Conservation (phyloP, 1,140 invertebrate genomes). For the Grapholita molesta region DNA sequence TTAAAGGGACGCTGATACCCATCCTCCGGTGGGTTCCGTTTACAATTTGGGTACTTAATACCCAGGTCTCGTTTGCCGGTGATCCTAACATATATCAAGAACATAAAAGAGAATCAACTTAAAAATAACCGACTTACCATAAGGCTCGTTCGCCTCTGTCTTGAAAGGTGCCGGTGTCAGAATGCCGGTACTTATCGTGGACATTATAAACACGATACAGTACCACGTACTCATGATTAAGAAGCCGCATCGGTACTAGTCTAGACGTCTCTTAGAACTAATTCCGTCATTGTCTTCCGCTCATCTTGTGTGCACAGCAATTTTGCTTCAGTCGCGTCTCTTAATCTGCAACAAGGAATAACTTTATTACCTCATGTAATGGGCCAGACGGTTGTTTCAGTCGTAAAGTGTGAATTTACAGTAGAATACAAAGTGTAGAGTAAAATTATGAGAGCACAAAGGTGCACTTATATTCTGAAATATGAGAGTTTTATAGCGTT, state of each 20-base stretch:
- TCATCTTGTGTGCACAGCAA: not conserved
- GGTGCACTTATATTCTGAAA: not conserved
- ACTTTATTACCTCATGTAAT: not conserved
- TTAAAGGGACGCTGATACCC: no score
- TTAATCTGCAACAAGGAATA: slow-evolving; percentile 10
- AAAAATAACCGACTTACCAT: slow-evolving; percentile 50
- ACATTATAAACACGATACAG: slow-evolving; percentile 65
- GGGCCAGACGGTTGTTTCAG: not conserved
- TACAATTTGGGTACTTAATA: no score
- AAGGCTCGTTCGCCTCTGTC: slow-evolving; percentile 61
- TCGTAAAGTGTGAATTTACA: slow-evolving; percentile 4
- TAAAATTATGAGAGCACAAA: not conserved
- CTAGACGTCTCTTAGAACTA: slow-evolving; percentile 15
- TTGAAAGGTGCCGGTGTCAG: slow-evolving; percentile 59
- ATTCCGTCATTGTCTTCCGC: not conserved
- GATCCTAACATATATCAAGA: no score
- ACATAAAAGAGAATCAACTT: not conserved
- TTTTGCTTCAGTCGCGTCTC: not conserved
- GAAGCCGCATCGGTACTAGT: slow-evolving; percentile 57
- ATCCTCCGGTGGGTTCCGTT: no score
- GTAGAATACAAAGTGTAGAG: not conserved
- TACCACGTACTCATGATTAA: slow-evolving; percentile 72
- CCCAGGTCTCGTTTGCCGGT: no score
- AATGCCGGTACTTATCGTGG: slow-evolving; percentile 58
- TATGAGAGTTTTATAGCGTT: not conserved